Percentiles rank a stretch among this genome's conserved stretches.
These are phyloP conservation scores for Hylyphantes graminicola DNA, from an alignment of 1,140 invertebrate genomes.

Conservation along the genomic window DNA sequence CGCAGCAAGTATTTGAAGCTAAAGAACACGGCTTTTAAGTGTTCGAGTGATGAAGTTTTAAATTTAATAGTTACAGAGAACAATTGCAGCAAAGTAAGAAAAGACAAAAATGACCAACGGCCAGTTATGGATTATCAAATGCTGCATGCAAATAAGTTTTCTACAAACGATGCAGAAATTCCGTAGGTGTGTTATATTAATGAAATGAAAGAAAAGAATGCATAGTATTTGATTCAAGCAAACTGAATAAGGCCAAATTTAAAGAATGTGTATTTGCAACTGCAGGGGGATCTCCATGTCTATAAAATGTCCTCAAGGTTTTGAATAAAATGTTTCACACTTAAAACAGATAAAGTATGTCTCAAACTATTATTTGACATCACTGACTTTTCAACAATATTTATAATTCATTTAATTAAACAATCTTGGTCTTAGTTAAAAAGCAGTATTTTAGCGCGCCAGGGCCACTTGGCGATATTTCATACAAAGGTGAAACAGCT, in stretches of 20 bases:
- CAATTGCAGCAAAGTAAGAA: not conserved
- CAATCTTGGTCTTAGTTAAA: no score
- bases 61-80: not conserved
- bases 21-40: not conserved
- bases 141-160: not conserved
- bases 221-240: not conserved
- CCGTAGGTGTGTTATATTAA: no score
- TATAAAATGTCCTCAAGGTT: not conserved
- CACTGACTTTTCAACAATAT: no score
- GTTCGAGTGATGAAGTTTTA: not conserved
- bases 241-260: not conserved
- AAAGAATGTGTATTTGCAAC: not conserved
- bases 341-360: no score
- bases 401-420: no score
- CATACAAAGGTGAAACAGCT: no score
- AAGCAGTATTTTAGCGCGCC: no score
- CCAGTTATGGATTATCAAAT: constrained; percentile 44
- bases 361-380: no score
- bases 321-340: not conserved
- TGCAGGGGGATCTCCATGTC: not conserved
- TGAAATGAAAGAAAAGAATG: not conserved
- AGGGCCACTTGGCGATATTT: no score
- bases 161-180: no score
- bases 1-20: constrained; percentile 25
- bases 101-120: not conserved